Evolutionary conservation across 1,140 invertebrate genomes (phyloP).

Genomic region (Anoplolepis gracilipes): DNA sequence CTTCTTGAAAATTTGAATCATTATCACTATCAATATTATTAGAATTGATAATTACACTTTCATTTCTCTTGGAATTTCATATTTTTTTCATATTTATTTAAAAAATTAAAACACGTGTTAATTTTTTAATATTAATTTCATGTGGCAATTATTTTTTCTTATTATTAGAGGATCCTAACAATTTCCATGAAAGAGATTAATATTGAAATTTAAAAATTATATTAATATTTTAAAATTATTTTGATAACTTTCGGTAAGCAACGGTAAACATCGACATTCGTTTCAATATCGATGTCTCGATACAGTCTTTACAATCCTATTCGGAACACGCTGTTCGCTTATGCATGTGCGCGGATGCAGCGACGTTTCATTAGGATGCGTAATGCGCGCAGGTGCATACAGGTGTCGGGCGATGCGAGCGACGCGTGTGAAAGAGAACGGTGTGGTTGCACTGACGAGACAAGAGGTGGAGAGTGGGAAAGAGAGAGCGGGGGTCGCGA

Average conservation of each 20-base stretch:
- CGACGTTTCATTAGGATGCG: slow-evolving; percentile 24
- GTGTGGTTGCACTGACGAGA: not conserved
- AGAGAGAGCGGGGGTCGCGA: not conserved
- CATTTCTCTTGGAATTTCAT: not conserved
- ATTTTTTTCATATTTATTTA: not conserved
- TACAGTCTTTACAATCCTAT: slow-evolving; percentile 5
- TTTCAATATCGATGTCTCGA: not conserved
- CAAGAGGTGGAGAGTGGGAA: not conserved
- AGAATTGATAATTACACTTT: not conserved
- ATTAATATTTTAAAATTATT: too few species aligned
- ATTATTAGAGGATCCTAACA: not conserved
- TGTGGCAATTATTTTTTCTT: not conserved
- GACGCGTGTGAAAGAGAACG: slow-evolving; percentile 51
- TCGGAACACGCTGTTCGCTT: not conserved
- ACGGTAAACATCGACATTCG: too few species aligned
- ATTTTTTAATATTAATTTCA: not conserved
- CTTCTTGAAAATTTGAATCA: not conserved
- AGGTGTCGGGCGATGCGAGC: slow-evolving; percentile 34
- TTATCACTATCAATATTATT: not conserved
- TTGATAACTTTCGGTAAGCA: too few species aligned
- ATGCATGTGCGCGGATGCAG: not conserved
- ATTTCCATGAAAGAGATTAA: too few species aligned
- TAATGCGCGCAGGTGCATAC: slow-evolving; percentile 47
- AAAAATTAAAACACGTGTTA: not conserved
- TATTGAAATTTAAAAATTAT: too few species aligned